A percentile compares a stretch with the other conserved stretches of the same genome.
These are phyloP conservation scores for Sebastes minor DNA, from an alignment of 2,797 vertebrate species.

Conservation along the genomic window DNA sequence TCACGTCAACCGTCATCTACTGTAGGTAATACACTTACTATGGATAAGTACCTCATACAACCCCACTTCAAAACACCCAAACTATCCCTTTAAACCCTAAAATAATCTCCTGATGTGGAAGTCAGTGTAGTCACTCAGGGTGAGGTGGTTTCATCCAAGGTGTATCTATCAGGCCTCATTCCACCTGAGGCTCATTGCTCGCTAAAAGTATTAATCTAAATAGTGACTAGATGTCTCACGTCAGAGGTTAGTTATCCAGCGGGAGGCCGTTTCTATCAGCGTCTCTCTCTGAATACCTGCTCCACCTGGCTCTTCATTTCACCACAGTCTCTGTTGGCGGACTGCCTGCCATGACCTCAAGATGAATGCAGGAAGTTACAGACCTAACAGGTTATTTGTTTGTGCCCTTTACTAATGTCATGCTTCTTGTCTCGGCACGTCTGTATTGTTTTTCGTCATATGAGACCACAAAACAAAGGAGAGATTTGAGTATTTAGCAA, in stretches of 20 bases:
- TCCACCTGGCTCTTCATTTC: constrained; percentile 22
- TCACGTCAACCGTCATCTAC: no score
- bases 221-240: not conserved
- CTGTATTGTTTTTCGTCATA: constrained; percentile 58
- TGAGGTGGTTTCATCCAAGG: constrained; percentile 10
- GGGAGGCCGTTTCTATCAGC: constrained; percentile 23
- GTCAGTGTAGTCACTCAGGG: not conserved
- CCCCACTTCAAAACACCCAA: no score
- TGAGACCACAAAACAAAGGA: constrained; percentile 30
- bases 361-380: constrained; percentile 36
- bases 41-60: no score
- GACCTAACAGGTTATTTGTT: constrained; percentile 74
- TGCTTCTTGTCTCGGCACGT: constrained; percentile 49
- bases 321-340: constrained; percentile 36
- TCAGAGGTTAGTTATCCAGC: not conserved
- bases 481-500: constrained; percentile 54
- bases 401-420: constrained; percentile 11
- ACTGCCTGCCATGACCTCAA: constrained; percentile 26
- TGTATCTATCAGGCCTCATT: not conserved
- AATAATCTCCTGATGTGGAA: constrained; percentile 11
- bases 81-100: not conserved
- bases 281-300: constrained; percentile 12
- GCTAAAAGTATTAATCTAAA: not conserved
- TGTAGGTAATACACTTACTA: no score
- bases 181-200: not conserved